Percentiles rank a stretch among this genome's conserved stretches.
Conservation (phyloP, 2,113 vertebrate species). For the Austrofundulus limnaeus region DNA sequence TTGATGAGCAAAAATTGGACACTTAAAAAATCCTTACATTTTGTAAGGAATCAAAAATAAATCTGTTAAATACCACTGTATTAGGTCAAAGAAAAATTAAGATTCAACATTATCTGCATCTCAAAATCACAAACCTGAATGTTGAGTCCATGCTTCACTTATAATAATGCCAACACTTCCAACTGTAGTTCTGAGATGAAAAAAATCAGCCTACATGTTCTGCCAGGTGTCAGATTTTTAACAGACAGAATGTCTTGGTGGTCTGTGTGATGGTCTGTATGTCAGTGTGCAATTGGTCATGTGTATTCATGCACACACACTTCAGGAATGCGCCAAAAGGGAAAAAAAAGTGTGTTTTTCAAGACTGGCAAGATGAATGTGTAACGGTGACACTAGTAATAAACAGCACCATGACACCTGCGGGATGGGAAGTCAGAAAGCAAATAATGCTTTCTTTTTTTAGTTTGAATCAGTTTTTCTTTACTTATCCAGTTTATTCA, state of each 20-base stretch:
- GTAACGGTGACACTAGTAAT: slow-evolving; percentile 48
- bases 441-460: slow-evolving; percentile 35
- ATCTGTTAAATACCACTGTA: too few relatives aligned
- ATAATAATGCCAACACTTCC: slow-evolving; percentile 23
- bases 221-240: slow-evolving; percentile 55
- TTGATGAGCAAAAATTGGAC: too few relatives aligned
- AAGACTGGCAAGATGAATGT: slow-evolving; percentile 53
- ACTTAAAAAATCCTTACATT: too few relatives aligned
- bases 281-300: slow-evolving; percentile 30
- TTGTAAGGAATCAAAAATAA: too few relatives aligned
- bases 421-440: slow-evolving; percentile 47
- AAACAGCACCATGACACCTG: slow-evolving; percentile 42
- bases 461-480: background rate
- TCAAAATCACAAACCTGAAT: background rate
- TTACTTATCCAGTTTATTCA: background rate
- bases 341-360: slow-evolving; percentile 23
- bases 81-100: too few relatives aligned
- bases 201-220: slow-evolving; percentile 53
- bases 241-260: slow-evolving; percentile 34
- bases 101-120: background rate
- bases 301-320: slow-evolving; percentile 29
- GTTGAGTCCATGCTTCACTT: too few relatives aligned
- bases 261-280: slow-evolving; percentile 37
- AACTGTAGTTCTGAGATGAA: slow-evolving; percentile 29
- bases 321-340: slow-evolving; percentile 42